Conservation (phyloP, 1,140 invertebrate genomes). For the Leptinotarsa undecemlineata region DNA sequence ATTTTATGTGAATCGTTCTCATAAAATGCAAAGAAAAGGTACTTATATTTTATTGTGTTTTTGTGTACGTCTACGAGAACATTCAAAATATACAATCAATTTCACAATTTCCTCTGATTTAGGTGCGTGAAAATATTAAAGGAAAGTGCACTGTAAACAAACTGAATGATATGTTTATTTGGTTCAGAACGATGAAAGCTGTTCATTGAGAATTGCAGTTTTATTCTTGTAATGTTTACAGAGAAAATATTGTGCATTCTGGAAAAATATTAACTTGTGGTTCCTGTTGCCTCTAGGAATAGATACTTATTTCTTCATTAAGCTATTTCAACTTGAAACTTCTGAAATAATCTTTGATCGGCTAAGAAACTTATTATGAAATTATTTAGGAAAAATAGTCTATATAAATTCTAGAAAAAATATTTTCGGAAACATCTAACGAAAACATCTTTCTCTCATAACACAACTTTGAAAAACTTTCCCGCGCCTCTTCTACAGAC, state of each 20-base stretch:
- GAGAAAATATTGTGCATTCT: too few species aligned
- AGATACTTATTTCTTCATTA: background rate
- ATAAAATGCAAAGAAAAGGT: conserved; percentile 2
- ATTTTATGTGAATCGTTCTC: background rate
- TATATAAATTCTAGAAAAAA: too few species aligned
- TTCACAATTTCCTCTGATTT: background rate
- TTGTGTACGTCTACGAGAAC: background rate
- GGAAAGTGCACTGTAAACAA: background rate
- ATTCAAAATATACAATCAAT: background rate
- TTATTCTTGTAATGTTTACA: too few species aligned
- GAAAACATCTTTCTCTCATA: too few species aligned
- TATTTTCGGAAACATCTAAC: too few species aligned
- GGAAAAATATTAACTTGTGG: background rate
- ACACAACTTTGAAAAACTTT: too few species aligned
- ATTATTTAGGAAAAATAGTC: too few species aligned
- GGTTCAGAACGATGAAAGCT: background rate
- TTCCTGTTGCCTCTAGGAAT: background rate
- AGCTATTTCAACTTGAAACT: background rate
- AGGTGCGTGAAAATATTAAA: background rate
- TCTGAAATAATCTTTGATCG: background rate
- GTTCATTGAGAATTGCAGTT: too few species aligned
- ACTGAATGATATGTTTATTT: background rate
- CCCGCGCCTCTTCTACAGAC: too few species aligned
- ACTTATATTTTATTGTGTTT: conserved; percentile 1
- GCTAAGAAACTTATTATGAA: too few species aligned